Evolutionary conservation across 1,140 invertebrate genomes (phyloP), one percentile per base, ranked within the genome.

Genomic region (Diachasma alloeum): DNA sequence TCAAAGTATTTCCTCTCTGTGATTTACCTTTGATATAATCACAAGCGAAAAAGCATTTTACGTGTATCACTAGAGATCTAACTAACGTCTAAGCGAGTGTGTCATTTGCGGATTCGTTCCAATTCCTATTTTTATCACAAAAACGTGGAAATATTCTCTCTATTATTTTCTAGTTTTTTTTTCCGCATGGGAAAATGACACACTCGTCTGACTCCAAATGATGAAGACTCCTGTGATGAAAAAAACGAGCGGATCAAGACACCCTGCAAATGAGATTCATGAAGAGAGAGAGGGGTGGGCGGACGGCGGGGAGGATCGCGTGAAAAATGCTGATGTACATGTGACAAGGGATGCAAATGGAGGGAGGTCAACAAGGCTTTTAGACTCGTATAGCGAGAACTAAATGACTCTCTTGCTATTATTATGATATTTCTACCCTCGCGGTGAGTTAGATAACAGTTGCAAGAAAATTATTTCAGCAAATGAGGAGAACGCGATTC

Each of bases 51-150:
- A 68, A 76, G 67, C 74, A 76, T 48, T 67, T 76, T 63, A 76
- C 74, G 74, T 76, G 74, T 76, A 37, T 74, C 74, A 70, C 74
- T 76, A 76, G 46, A 56, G 68, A 53, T 76, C 74, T 70, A 70
- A 69, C 74, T 76, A 76, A 76, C 36, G 68, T 46, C 74, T 76
- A 76, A 76, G 70, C 66, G 67, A 76, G 24, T 63, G 59, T 63
- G 59, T 63, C 59, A 63, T 71, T 76, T 31, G 68, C 63, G 67
- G 22, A 63, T 63, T 63, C 13, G 19, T 15, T 53, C 48, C 48
- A 53, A 53, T 53, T 53, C 17, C 48, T 19, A 53, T 53, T 53
- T 53, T 17, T 17, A 53, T 53, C 48, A 6, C 48, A 53, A 42
- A 11, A 13, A 13, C 0, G 39, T 15, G n/a, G 13, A 53, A 53